phyloP scores from a whole-genome alignment of 2,113 vertebrate species.

The Pandion haliaetus region DNA sequence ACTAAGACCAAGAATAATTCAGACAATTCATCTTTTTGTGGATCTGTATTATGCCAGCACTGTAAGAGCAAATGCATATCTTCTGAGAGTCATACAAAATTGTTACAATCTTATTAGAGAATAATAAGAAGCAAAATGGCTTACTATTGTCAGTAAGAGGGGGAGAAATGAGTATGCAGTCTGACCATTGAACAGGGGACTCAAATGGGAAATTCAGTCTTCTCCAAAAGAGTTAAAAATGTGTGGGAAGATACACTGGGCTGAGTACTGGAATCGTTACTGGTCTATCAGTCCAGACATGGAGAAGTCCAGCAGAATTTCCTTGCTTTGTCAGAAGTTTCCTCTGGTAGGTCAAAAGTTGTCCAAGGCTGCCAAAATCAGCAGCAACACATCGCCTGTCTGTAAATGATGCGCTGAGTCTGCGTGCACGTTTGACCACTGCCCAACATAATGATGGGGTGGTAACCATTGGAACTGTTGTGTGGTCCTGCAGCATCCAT shows the following conservation, averaged over 20 bases:
- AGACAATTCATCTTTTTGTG: not conserved
- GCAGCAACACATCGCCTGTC: accelerated
- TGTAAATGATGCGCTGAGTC: accelerated
- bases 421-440: accelerated
- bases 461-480: not conserved
- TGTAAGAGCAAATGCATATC: not conserved
- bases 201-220: not conserved
- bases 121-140: not conserved
- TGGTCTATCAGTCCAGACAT: not conserved
- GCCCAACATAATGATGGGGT: accelerated
- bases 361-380: not conserved
- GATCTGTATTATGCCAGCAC: not conserved
- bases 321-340: not conserved
- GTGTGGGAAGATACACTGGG: not conserved
- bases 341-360: not conserved
- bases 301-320: not conserved
- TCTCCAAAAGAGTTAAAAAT: not conserved
- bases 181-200: not conserved
- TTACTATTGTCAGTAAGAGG: not conserved
- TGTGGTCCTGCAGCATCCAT: not conserved
- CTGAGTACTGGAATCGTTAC: not conserved
- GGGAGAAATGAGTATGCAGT: not conserved
- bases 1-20: not conserved
- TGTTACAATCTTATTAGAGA: not conserved
- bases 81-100: not conserved